Evolutionary conservation across 2,113 vertebrate species (phyloP).

Genomic region (Clupea harengus): DNA sequence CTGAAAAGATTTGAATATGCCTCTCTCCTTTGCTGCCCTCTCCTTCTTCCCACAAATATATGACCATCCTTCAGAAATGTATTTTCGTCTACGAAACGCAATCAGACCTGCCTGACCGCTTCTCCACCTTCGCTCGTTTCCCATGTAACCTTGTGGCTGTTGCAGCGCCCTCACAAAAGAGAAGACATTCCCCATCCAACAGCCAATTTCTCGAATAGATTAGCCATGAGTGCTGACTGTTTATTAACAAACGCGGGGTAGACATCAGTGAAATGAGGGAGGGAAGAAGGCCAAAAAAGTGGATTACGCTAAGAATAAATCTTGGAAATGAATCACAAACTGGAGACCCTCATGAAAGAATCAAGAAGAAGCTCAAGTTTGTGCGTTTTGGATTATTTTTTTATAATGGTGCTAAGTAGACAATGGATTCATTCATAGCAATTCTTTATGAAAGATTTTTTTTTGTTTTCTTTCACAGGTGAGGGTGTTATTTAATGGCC

Average conservation of each 20-base stretch:
- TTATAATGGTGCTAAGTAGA: background rate
- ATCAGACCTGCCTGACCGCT: slow-evolving; percentile 50
- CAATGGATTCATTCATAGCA: background rate
- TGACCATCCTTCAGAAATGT: slow-evolving; percentile 42
- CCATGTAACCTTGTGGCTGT: slow-evolving; percentile 40
- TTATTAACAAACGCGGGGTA: slow-evolving; percentile 66
- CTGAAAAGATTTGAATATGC: no score
- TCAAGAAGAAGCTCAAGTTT: background rate
- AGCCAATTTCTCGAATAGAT: slow-evolving; percentile 72
- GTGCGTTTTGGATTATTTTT: background rate
- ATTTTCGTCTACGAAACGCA: slow-evolving; percentile 43
- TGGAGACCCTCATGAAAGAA: background rate
- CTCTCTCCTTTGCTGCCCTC: background rate
- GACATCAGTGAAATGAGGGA: background rate
- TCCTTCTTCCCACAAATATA: slow-evolving; percentile 35
- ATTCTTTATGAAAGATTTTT: background rate
- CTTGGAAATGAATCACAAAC: slow-evolving; percentile 64
- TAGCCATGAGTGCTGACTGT: slow-evolving; percentile 66
- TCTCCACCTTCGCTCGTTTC: slow-evolving; percentile 5
- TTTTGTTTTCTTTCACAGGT: slow-evolving; percentile 40
- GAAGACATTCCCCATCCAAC: slow-evolving; percentile 61
- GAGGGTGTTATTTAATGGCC: background rate
- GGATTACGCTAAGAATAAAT: slow-evolving; percentile 33
- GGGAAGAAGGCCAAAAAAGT: background rate
- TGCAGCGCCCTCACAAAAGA: slow-evolving; percentile 53